These are phyloP conservation scores for Melanotaenia parkinsoni DNA, from an alignment of 2,797 vertebrate species.

Conservation along the genomic window DNA sequence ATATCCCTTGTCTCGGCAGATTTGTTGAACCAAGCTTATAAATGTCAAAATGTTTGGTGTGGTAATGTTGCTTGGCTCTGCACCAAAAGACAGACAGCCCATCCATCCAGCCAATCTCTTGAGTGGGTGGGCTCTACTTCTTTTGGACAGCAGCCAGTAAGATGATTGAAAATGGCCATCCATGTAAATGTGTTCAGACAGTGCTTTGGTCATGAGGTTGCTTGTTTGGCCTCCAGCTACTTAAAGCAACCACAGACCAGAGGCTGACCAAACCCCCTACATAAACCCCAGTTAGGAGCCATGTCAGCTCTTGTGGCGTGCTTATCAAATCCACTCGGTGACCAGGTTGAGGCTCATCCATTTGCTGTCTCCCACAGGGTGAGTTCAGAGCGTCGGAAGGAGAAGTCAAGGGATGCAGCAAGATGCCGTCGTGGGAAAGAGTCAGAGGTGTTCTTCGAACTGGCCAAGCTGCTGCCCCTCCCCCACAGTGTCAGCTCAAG, in stretches of 20 bases:
- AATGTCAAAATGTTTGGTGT: slow-evolving; percentile 64
- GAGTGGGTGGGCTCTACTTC: slow-evolving; percentile 33
- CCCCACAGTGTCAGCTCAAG: slow-evolving; percentile 93
- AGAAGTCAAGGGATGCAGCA: slow-evolving; percentile 96
- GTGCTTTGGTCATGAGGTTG: slow-evolving; percentile 20
- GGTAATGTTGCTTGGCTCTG: slow-evolving; percentile 40
- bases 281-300: neutral
- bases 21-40: slow-evolving; percentile 41
- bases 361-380: slow-evolving; percentile 81
- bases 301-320: slow-evolving; percentile 40
- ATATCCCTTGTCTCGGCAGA: slow-evolving; percentile 13
- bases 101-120: slow-evolving; percentile 55
- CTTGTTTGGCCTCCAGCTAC: slow-evolving; percentile 32
- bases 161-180: slow-evolving; percentile 30
- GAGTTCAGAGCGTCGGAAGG: slow-evolving; percentile 95
- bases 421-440: slow-evolving; percentile 94
- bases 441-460: slow-evolving; percentile 96
- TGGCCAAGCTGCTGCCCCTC: slow-evolving; percentile 94
- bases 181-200: slow-evolving; percentile 51
- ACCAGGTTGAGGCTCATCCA: slow-evolving; percentile 26
- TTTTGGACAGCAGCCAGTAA: slow-evolving; percentile 63
- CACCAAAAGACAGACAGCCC: slow-evolving; percentile 32
- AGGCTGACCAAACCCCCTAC: slow-evolving; percentile 6
- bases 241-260: slow-evolving; percentile 26
- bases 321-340: slow-evolving; percentile 12